Evolutionary conservation across 53 echinoderm and acorn worm genomes (phyloP).

Genomic region (Crossaster papposus): DNA sequence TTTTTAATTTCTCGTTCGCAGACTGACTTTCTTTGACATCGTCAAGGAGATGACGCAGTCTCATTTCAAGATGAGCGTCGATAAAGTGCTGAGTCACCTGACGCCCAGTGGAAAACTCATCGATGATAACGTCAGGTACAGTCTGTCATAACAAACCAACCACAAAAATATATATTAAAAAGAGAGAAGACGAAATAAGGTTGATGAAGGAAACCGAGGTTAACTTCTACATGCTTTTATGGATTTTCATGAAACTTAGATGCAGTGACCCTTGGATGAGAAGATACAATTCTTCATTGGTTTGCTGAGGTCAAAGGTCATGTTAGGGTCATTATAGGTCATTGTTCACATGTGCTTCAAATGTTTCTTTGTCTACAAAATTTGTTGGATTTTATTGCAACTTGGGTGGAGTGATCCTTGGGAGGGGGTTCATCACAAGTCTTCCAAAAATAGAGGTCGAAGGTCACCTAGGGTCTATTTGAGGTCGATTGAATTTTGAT

Average conservation of each 20-base stretch:
- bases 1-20: neutral
- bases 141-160: neutral
- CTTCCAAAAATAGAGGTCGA: no score
- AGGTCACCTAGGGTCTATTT: no score
- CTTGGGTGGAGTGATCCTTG: no score
- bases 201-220: neutral
- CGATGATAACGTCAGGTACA: constrained; percentile 95
- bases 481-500: no score
- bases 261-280: neutral
- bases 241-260: neutral
- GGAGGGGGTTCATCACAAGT: no score
- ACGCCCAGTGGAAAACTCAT: constrained; percentile 94
- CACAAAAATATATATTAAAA: neutral
- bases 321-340: no score
- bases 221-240: no score
- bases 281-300: neutral
- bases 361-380: no score
- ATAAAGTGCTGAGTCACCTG: constrained; percentile 96
- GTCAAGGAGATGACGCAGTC: constrained; percentile 96
- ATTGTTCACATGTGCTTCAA: no score
- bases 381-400: no score
- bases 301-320: no score
- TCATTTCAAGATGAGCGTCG: constrained; percentile 96
- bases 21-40: constrained; percentile 97
- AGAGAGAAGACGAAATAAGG: neutral